Evolutionary conservation across 2,888 invertebrate species (phyloP).

Genomic region (Kryphioiulus occultus): DNA sequence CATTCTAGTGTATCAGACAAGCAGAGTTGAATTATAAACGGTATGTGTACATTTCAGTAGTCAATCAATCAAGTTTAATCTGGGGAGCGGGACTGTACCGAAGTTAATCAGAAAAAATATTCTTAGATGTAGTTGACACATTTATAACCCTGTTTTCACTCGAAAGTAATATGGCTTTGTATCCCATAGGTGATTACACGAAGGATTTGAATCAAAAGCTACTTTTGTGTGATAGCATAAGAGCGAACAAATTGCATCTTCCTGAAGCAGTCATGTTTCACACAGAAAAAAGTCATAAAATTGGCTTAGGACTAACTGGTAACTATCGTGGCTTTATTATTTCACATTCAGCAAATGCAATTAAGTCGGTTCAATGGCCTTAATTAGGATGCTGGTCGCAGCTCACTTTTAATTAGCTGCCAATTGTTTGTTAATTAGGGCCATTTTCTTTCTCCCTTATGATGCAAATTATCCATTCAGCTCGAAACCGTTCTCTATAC

Average conservation of each 20-base stretch:
- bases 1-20: too few relatives aligned
- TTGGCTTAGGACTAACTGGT: neutral
- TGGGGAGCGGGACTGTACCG: too few relatives aligned
- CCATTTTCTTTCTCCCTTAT: neutral
- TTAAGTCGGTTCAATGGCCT: neutral
- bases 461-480: neutral
- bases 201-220: neutral
- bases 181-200: neutral
- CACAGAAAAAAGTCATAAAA: neutral
- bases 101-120: too few relatives aligned
- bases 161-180: too few relatives aligned
- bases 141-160: too few relatives aligned
- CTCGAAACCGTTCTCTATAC: neutral
- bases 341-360: neutral
- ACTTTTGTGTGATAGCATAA: neutral
- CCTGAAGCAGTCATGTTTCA: neutral
- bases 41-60: too few relatives aligned
- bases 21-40: too few relatives aligned
- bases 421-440: slow-evolving; percentile 30
- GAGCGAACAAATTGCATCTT: neutral
- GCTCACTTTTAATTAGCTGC: neutral
- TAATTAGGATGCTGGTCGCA: neutral
- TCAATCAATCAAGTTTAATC: too few relatives aligned
- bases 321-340: neutral
- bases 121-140: too few relatives aligned